Conservation (phyloP, 1,140 invertebrate genomes). For the Drosophila melanica region DNA sequence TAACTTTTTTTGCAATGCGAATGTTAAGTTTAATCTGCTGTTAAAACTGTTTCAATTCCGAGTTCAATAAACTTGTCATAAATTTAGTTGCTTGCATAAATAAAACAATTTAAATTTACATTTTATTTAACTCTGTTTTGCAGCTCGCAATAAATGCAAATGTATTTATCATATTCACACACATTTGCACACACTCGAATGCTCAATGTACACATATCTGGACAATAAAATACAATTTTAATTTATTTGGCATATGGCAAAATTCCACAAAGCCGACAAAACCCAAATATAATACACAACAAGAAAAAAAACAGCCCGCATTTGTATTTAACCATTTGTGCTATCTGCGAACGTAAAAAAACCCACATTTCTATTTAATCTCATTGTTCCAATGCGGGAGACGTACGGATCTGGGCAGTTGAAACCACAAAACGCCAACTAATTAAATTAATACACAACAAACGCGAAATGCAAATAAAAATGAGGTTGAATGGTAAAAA, state of each 20-base stretch:
- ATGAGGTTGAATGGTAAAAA: slow-evolving; percentile 19
- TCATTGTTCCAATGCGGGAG: slow-evolving; percentile 45
- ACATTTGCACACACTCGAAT: slow-evolving; percentile 17
- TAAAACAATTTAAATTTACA: slow-evolving; percentile 38
- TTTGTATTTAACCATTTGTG: slow-evolving; percentile 53
- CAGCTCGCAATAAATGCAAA: slow-evolving; percentile 43
- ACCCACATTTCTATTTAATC: slow-evolving; percentile 55
- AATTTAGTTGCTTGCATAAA: slow-evolving; percentile 22
- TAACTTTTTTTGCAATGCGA: neutral
- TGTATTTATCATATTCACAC: slow-evolving; percentile 54
- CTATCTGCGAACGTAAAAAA: slow-evolving; percentile 45
- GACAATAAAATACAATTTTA: slow-evolving; percentile 64
- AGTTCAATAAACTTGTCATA: slow-evolving; percentile 32
- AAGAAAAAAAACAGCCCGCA: slow-evolving; percentile 54
- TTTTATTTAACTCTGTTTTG: slow-evolving; percentile 31
- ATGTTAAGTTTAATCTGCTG: neutral
- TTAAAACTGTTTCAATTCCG: neutral
- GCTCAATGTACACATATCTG: slow-evolving; percentile 11
- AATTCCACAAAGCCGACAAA: slow-evolving; percentile 56
- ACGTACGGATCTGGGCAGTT: slow-evolving; percentile 7
- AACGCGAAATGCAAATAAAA: slow-evolving; percentile 60
- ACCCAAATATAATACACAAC: slow-evolving; percentile 41
- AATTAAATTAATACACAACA: slow-evolving; percentile 78
- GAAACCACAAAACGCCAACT: slow-evolving; percentile 71
- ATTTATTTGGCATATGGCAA: slow-evolving; percentile 75